A percentile compares a stretch with the other conserved stretches of the same genome.
phyloP scores from a whole-genome alignment of 2,888 invertebrate genomes.

The Pantelozetes paolii region DNA sequence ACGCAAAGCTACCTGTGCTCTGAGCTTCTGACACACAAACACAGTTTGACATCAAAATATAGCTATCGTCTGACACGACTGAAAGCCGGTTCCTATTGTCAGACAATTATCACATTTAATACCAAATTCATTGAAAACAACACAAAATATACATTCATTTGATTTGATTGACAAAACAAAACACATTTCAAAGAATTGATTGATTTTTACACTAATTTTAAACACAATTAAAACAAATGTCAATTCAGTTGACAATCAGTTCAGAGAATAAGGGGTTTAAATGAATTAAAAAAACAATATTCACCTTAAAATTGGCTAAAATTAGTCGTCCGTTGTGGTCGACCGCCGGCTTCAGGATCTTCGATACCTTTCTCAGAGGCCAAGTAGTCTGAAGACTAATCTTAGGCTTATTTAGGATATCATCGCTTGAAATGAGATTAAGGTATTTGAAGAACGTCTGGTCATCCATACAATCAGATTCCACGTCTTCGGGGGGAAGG shows the following conservation, averaged over 20 bases:
- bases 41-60: not conserved
- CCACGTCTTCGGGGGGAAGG: not conserved
- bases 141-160: no score
- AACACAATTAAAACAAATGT: no score
- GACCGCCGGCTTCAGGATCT: not conserved
- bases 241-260: no score
- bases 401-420: not conserved
- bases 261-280: no score
- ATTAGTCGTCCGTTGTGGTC: not conserved
- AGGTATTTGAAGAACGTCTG: conserved; percentile 18
- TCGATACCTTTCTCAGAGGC: conserved; percentile 8
- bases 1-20: not conserved
- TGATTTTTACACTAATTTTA: no score
- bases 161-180: no score
- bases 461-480: conserved; percentile 29
- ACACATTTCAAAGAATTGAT: no score
- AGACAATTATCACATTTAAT: no score
- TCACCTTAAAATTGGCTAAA: conserved; percentile 21
- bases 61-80: no score
- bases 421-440: not conserved
- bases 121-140: no score
- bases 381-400: not conserved
- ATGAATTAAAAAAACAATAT: no score
- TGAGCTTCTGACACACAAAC: not conserved
- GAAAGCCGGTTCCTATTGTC: no score